A percentile compares a stretch with the other conserved stretches of the same genome.
These are phyloP conservation scores for Platypus cylindrus DNA, from an alignment of 2,888 invertebrate genomes.

Conservation along the genomic window DNA sequence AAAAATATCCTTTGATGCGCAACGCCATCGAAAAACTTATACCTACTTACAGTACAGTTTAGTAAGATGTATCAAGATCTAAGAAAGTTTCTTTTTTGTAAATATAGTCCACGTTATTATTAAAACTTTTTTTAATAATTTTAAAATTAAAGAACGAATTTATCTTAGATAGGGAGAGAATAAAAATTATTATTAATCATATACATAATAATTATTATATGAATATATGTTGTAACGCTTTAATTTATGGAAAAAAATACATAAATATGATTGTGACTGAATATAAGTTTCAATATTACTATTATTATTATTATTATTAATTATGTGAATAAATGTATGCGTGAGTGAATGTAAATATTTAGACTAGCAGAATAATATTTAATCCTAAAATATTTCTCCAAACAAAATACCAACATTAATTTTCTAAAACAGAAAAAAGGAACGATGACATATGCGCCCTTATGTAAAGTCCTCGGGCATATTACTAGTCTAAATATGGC, in stretches of 20 bases:
- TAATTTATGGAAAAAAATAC: slow-evolving; percentile 18
- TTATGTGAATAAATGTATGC: too few relatives aligned
- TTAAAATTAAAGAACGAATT: slow-evolving; percentile 38
- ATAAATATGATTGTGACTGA: slow-evolving; percentile 32
- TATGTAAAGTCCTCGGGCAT: too few relatives aligned
- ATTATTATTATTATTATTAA: slow-evolving; percentile 16
- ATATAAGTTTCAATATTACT: slow-evolving; percentile 19
- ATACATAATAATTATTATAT: too few relatives aligned
- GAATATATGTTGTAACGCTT: slow-evolving; percentile 39
- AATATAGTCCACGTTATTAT: slow-evolving; percentile 40
- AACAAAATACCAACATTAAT: background rate
- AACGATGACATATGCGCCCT: too few relatives aligned
- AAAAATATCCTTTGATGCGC: too few relatives aligned
- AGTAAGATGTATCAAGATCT: slow-evolving; percentile 24
- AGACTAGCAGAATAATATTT: slow-evolving; percentile 4
- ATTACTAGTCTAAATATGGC: too few relatives aligned
- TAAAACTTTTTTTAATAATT: slow-evolving; percentile 38
- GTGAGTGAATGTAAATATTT: slow-evolving; percentile 7
- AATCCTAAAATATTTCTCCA: background rate
- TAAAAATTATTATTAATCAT: slow-evolving; percentile 30
- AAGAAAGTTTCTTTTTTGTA: slow-evolving; percentile 29
- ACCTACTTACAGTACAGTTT: too few relatives aligned
- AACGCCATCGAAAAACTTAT: too few relatives aligned
- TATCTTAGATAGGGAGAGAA: slow-evolving; percentile 37
- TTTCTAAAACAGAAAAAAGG: background rate